phyloP scores from a whole-genome alignment of 2,113 vertebrate genomes.

The Struthio camelus region DNA sequence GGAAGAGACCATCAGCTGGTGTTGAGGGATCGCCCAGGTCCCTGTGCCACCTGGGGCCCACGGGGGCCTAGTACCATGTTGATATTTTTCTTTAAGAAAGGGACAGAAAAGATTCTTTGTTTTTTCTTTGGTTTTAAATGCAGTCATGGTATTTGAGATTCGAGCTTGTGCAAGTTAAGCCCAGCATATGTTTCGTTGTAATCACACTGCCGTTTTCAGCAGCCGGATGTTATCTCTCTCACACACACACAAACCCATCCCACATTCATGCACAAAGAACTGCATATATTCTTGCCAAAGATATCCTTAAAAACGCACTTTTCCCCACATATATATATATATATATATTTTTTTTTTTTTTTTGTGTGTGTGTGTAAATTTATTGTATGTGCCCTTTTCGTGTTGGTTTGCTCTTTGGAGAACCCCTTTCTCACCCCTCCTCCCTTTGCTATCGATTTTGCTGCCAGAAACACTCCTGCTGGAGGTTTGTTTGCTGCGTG shows the following conservation, averaged over 20 bases:
- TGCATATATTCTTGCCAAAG: constrained; percentile 82
- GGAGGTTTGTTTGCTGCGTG: neutral
- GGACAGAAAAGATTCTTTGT: constrained; percentile 9
- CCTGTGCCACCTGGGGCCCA: neutral
- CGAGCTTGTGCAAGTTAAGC: constrained; percentile 6
- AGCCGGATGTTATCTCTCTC: constrained; percentile 58
- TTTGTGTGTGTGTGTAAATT: constrained; percentile 58
- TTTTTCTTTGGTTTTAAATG: neutral
- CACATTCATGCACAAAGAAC: constrained; percentile 62
- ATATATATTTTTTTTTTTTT: neutral
- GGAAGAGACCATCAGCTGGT: neutral
- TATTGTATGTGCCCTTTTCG: constrained; percentile 17
- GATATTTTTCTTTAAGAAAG: constrained; percentile 31
- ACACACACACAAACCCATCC: constrained; percentile 22
- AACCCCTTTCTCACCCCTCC: neutral
- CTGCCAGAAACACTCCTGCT: neutral
- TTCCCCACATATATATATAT: constrained; percentile 57
- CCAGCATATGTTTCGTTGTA: constrained; percentile 57
- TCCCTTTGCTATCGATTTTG: constrained; percentile 45
- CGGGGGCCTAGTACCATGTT: neutral
- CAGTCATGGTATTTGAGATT: constrained; percentile 52
- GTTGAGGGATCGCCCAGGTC: neutral
- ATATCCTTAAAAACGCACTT: constrained; percentile 80
- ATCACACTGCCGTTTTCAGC: constrained; percentile 61
- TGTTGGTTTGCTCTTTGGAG: constrained; percentile 22